Evolutionary conservation across 2,888 invertebrate genomes (phyloP).

Genomic region (Morpho helenor): DNA sequence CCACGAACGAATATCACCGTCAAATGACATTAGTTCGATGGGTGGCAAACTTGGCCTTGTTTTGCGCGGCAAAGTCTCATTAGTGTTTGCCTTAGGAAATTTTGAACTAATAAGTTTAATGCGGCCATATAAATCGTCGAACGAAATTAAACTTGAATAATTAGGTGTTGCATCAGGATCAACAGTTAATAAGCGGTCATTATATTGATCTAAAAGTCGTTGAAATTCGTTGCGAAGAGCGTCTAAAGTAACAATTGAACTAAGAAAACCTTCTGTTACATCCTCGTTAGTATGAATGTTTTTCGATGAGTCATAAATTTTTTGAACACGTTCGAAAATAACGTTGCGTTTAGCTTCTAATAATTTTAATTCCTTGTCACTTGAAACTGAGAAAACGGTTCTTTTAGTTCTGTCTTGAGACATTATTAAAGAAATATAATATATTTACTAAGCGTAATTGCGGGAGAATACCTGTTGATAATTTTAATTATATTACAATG

Average conservation of each 20-base stretch:
- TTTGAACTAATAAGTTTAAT: neutral
- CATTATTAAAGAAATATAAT: neutral
- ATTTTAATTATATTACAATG: neutral
- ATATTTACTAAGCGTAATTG: no score
- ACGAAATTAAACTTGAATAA: neutral
- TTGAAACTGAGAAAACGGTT: neutral
- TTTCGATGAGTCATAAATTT: neutral
- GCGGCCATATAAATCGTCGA: neutral
- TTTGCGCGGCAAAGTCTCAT: neutral
- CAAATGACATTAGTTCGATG: conserved; percentile 8
- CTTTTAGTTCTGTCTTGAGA: neutral
- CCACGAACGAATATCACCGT: conserved; percentile 17
- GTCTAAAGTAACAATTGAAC: neutral
- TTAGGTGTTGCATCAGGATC: neutral
- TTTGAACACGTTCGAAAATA: neutral
- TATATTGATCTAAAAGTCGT: neutral
- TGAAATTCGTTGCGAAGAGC: neutral
- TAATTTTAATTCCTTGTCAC: neutral
- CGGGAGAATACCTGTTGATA: neutral
- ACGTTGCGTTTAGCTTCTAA: neutral
- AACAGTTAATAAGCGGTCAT: neutral
- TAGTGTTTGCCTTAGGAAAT: neutral
- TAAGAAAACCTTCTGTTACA: neutral
- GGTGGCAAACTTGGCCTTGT: neutral
- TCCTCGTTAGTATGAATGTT: neutral